phyloP scores from a whole-genome alignment of 2,797 vertebrate species.

The Peromyscus melanophrys region DNA sequence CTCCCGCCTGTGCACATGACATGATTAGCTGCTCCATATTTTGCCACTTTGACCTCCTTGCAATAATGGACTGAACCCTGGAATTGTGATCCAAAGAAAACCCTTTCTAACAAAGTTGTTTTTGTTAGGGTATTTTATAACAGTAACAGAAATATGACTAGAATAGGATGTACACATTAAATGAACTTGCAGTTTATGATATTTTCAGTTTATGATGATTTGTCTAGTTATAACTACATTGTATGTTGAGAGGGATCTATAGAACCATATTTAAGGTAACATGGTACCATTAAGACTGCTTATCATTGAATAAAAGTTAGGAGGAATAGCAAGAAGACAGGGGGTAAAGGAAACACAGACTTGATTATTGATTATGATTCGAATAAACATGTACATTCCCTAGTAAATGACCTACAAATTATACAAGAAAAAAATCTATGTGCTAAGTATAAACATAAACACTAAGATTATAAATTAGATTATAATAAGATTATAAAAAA shows the following conservation, averaged over 20 bases:
- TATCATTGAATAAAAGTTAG: neutral
- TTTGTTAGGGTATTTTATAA: neutral
- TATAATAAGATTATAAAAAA: no score
- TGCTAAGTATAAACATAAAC: neutral
- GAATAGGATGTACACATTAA: neutral
- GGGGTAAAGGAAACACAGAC: neutral
- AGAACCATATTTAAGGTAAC: neutral
- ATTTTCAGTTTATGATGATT: neutral
- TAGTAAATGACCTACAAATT: neutral
- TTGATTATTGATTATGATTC: neutral
- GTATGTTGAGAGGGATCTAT: no score
- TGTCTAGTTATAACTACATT: neutral
- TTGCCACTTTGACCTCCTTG: neutral
- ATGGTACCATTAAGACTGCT: neutral
- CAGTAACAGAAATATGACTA: neutral
- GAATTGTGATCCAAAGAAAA: neutral
- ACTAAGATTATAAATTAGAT: no score
- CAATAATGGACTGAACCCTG: neutral
- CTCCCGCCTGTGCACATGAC: no score
- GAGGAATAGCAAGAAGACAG: neutral
- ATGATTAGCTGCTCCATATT: neutral
- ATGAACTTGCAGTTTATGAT: neutral
- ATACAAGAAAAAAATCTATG: neutral
- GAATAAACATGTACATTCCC: neutral
- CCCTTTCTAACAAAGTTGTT: neutral